Conservation (phyloP, 1,140 invertebrate genomes). For the Capitella teleta region DNA sequence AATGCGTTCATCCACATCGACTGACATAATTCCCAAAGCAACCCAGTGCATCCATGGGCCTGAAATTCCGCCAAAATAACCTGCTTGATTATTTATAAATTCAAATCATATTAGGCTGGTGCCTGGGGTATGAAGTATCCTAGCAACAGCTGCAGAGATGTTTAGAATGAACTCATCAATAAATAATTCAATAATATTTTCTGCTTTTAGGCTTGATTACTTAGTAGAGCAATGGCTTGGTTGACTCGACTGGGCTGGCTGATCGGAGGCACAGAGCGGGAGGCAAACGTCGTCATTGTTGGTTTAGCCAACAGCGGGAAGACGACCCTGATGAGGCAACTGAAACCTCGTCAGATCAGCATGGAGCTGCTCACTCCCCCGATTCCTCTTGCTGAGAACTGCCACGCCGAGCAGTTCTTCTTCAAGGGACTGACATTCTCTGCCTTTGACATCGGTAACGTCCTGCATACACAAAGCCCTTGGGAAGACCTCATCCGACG, state of each 20-base stretch:
- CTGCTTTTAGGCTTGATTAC: too few relatives aligned
- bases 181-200: too few relatives aligned
- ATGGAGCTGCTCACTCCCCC: background rate
- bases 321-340: constrained; percentile 6
- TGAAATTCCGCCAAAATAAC: too few relatives aligned
- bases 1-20: too few relatives aligned
- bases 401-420: background rate
- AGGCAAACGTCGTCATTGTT: constrained; percentile 2
- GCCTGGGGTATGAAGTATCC: too few relatives aligned
- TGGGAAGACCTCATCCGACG: constrained; percentile 3
- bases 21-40: too few relatives aligned
- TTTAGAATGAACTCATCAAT: too few relatives aligned
- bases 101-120: too few relatives aligned
- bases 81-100: too few relatives aligned
- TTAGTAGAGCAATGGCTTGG: constrained; percentile 6
- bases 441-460: constrained; percentile 3
- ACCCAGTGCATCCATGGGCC: too few relatives aligned
- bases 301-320: constrained; percentile 2
- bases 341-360: background rate
- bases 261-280: background rate
- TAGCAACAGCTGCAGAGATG: too few relatives aligned
- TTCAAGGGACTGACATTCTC: constrained; percentile 3
- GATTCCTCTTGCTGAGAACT: background rate
- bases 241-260: constrained; percentile 1
- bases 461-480: background rate